Evolutionary conservation across 2,113 vertebrate genomes (phyloP).

Genomic region (Vidua chalybeata): DNA sequence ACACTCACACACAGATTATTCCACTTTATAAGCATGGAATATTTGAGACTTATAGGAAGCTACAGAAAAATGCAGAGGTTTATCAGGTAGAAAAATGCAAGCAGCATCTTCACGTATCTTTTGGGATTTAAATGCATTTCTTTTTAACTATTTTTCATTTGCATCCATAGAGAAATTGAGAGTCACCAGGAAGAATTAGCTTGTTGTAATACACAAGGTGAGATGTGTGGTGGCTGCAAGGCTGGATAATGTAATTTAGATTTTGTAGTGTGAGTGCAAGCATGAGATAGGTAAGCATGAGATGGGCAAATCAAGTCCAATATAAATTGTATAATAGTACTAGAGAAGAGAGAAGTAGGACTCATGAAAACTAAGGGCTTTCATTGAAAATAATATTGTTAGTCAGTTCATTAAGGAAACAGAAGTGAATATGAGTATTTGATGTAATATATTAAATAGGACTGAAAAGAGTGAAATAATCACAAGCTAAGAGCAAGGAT

Average conservation of each 20-base stretch:
- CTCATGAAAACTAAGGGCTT: background rate
- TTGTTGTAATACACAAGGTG: background rate
- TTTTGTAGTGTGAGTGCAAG: background rate
- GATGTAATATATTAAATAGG: background rate
- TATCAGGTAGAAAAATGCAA: background rate
- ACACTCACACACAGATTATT: background rate
- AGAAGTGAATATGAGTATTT: background rate
- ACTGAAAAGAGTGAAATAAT: background rate
- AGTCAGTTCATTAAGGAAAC: background rate
- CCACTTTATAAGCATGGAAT: background rate
- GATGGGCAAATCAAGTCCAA: background rate
- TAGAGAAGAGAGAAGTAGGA: background rate
- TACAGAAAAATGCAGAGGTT: conserved; percentile 1
- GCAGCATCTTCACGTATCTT: background rate
- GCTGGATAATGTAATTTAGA: background rate
- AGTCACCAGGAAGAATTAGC: background rate
- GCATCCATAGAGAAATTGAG: background rate
- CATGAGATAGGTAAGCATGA: background rate
- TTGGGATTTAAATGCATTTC: background rate
- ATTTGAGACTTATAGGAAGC: background rate
- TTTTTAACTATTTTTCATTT: background rate
- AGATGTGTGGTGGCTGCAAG: background rate
- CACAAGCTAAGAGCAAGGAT: background rate
- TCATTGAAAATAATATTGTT: background rate
- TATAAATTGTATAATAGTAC: background rate